Evolutionary conservation across 2,797 vertebrate genomes (phyloP), one percentile per base, ranked within the genome.

Genomic region (Fistularia tabacaria): DNA sequence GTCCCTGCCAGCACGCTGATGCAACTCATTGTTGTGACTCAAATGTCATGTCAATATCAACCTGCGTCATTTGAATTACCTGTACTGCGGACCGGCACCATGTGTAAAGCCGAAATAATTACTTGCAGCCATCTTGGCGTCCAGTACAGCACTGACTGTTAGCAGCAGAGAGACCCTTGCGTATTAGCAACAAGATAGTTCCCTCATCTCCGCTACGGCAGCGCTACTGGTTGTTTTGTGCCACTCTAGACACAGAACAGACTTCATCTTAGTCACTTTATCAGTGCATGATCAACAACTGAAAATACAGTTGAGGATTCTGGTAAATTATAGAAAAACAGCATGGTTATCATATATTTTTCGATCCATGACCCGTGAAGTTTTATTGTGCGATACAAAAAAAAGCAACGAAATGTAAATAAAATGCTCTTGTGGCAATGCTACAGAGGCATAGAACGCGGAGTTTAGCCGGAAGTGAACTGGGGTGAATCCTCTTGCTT

Each of bases 101-200:
- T 85, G 88, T 70, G 90, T 84, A 64, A 88, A 90, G 44, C 90
- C 85, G 57, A 85, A 91, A 63, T 84, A 90, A 81, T 89, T 87
- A 71, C 90, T 89, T 65, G 92, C 91, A 87, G 92, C 93, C 94
- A 94, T 94, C 87, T 93, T 93, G 76, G 81, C 85, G 83, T 85
- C 85, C 85, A 60, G 74, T 63, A 64, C 46, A 64, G 67, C 68
- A 63, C 59, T 50, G 56, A 51, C 62, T 61, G 70, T 66, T 61
- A 59, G 64, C 63, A 59, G 51, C 0, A 45, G 11, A 45, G 43
- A 37, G 39, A 52, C 13, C 40, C 7, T 49, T 7, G 14, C 14
- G 8, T 25, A 14, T 14, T 11, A 8, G 8, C 0, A 52, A 53
- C 81, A 80, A 85, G 82, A 87, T 75, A 57, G 54, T 74, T 76